Conservation (phyloP, 2,888 invertebrate genomes). For the Anarsia innoxiella region DNA sequence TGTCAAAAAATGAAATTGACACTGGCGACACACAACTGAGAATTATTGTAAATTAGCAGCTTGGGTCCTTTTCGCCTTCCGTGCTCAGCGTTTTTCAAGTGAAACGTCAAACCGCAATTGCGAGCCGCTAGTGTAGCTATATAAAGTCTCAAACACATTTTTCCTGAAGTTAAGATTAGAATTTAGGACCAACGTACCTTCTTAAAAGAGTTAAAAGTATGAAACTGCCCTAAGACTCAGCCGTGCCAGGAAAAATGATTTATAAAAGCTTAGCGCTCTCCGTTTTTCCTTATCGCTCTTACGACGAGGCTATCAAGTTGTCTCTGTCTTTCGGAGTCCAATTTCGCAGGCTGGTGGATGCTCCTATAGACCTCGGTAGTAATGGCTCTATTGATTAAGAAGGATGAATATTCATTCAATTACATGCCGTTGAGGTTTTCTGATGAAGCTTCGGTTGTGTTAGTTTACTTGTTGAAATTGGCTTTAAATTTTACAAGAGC, state of each 20-base stretch:
- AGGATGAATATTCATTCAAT: conserved; percentile 73
- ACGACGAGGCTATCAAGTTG: conserved; percentile 22
- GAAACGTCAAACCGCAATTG: no score
- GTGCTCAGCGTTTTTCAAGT: no score
- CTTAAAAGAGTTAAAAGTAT: conserved; percentile 28
- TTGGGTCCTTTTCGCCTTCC: no score
- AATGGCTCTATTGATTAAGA: conserved; percentile 72
- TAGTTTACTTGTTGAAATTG: conserved; percentile 35
- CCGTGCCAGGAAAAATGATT: conserved; percentile 70
- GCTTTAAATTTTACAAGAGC: conserved; percentile 10
- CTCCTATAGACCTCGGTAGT: conserved; percentile 56
- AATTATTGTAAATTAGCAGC: no score
- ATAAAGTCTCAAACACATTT: no score
- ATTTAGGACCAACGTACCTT: not conserved
- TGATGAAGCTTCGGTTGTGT: conserved; percentile 46
- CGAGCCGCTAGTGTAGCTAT: no score
- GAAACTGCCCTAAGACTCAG: conserved; percentile 44
- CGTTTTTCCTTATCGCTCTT: conserved; percentile 33
- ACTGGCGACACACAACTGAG: no score
- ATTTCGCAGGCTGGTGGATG: conserved; percentile 69
- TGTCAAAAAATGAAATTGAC: no score
- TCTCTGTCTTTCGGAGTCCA: conserved; percentile 58
- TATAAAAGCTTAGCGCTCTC: conserved; percentile 64
- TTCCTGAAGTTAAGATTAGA: not conserved
- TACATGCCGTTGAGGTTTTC: conserved; percentile 56